Evolutionary conservation across 2,888 invertebrate species (phyloP).

Genomic region (Epicampocera succincta): DNA sequence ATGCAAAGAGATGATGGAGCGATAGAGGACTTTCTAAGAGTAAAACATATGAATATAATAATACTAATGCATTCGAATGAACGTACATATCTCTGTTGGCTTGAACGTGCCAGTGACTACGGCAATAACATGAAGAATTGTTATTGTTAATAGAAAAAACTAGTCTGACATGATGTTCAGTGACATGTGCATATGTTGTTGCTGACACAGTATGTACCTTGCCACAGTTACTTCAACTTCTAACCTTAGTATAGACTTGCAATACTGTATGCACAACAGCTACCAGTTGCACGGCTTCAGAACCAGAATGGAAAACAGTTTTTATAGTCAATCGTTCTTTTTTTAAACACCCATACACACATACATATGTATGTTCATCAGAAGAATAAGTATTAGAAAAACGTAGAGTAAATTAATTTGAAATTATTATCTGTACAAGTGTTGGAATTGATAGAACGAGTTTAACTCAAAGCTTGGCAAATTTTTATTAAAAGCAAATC

Average conservation of each 20-base stretch:
- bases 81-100: neutral
- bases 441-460: too few species aligned
- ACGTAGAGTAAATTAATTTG: too few species aligned
- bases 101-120: constrained; percentile 16
- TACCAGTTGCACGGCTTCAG: constrained; percentile 57
- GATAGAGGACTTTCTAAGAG: constrained; percentile 37
- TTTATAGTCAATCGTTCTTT: neutral
- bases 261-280: constrained; percentile 49
- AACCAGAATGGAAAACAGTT: neutral
- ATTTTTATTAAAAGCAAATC: too few species aligned
- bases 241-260: constrained; percentile 41
- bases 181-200: constrained; percentile 65
- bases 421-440: too few species aligned
- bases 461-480: too few species aligned
- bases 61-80: neutral
- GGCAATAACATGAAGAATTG: constrained; percentile 38
- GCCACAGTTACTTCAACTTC: constrained; percentile 27
- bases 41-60: constrained; percentile 17
- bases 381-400: too few species aligned
- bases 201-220: constrained; percentile 38
- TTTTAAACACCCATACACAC: neutral
- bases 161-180: constrained; percentile 63
- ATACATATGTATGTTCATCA: too few species aligned
- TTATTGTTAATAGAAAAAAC: constrained; percentile 37
- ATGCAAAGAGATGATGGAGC: constrained; percentile 37